Conservation (phyloP, 2,888 invertebrate genomes). For the Pandemis corylana region DNA sequence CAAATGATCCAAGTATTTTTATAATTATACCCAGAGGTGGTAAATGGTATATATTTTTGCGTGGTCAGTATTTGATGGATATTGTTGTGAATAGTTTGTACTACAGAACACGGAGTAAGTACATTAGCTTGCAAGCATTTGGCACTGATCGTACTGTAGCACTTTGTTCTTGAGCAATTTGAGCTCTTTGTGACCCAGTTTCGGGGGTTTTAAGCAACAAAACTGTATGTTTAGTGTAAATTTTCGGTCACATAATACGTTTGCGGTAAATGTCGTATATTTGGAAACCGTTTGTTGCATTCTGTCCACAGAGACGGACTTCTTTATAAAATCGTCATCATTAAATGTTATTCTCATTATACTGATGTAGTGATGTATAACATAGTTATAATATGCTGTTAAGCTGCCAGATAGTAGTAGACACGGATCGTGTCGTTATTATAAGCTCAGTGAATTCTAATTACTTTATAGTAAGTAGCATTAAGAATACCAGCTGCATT, state of each 20-base stretch:
- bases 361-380: not conserved
- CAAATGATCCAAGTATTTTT: not conserved
- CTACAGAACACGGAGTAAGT: not conserved
- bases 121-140: not conserved
- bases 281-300: not conserved
- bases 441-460: not conserved
- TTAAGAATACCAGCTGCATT: not conserved
- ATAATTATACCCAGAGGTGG: conserved; percentile 3
- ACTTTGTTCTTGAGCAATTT: too few relatives aligned
- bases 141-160: not conserved
- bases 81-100: not conserved
- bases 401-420: not conserved
- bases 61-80: not conserved
- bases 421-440: not conserved
- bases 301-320: not conserved
- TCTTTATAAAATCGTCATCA: not conserved
- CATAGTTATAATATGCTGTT: not conserved
- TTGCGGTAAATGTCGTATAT: too few relatives aligned
- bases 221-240: too few relatives aligned
- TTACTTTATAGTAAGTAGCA: not conserved
- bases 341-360: not conserved
- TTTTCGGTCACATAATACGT: too few relatives aligned
- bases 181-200: too few relatives aligned
- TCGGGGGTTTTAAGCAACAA: too few relatives aligned
- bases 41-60: conserved; percentile 7